A percentile compares a stretch with the other conserved stretches of the same genome.
phyloP scores from a whole-genome alignment of 64 coral and sea anemone genomes.

The Actinia tenebrosa region DNA sequence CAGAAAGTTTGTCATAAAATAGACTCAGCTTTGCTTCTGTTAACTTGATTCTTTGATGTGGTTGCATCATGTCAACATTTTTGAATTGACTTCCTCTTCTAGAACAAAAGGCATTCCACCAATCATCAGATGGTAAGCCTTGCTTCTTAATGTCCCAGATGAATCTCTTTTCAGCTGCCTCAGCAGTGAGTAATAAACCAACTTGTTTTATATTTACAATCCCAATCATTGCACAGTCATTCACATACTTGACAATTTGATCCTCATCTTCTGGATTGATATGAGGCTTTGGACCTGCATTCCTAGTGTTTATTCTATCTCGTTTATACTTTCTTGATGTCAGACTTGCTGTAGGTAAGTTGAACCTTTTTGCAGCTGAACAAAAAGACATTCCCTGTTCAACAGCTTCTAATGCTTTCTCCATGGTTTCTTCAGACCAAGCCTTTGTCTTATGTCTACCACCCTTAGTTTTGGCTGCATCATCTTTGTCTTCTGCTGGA shows the following conservation, averaged over 20 bases:
- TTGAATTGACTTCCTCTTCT: conserved; percentile 3
- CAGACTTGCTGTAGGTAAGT: neutral
- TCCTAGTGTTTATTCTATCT: neutral
- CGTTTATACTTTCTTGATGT: neutral
- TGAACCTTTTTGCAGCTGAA: neutral
- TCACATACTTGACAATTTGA: neutral
- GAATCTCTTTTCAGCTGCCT: neutral
- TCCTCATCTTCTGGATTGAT: conserved; percentile 8
- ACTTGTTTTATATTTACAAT: neutral
- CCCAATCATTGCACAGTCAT: conserved; percentile 21
- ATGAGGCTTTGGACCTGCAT: neutral
- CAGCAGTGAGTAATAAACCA: neutral
- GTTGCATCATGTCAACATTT: neutral
- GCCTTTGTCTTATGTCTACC: neutral
- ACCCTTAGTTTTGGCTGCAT: neutral
- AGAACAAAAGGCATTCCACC: conserved; percentile 17
- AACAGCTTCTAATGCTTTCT: conserved; percentile 7
- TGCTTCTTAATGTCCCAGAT: conserved; percentile 1
- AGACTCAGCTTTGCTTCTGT: neutral
- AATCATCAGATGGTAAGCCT: conserved; percentile 9
- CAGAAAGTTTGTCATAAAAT: conserved; percentile 9
- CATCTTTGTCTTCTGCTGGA: neutral
- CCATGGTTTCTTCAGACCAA: conserved; percentile 16
- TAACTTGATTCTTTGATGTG: neutral
- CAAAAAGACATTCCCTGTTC: neutral